phyloP scores from a whole-genome alignment of 2,888 invertebrate species.

The Hedya salicella region DNA sequence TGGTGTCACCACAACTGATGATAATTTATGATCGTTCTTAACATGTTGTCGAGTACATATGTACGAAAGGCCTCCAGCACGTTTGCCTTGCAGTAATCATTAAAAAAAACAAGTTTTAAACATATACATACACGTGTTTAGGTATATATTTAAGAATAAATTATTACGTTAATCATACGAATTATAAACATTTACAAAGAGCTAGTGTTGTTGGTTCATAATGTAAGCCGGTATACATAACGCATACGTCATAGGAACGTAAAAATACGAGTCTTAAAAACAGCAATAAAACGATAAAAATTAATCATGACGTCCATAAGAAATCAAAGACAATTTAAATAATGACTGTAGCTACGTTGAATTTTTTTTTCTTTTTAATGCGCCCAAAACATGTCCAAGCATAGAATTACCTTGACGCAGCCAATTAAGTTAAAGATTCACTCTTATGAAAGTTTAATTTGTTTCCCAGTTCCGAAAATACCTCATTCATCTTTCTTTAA shows the following conservation, averaged over 20 bases:
- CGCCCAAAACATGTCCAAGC: too few species aligned
- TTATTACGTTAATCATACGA: slow-evolving; percentile 20
- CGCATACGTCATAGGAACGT: background rate
- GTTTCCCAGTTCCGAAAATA: slow-evolving; percentile 27
- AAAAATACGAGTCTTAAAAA: slow-evolving; percentile 4
- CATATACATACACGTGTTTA: slow-evolving; percentile 1
- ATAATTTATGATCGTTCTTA: slow-evolving; percentile 24
- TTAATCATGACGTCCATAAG: too few species aligned
- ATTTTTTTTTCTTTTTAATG: too few species aligned
- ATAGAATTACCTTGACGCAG: background rate
- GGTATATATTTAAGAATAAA: slow-evolving; percentile 9
- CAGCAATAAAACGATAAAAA: background rate
- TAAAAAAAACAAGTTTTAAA: slow-evolving; percentile 34
- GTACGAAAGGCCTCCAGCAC: slow-evolving; percentile 29
- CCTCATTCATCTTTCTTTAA: slow-evolving; percentile 32
- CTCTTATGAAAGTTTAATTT: slow-evolving; percentile 13
- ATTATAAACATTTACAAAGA: slow-evolving; percentile 15
- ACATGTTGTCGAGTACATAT: slow-evolving; percentile 15
- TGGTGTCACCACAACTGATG: background rate
- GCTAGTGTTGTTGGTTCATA: background rate
- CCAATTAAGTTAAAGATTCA: slow-evolving; percentile 6
- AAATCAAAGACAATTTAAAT: too few species aligned
- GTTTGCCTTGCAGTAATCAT: slow-evolving; percentile 40
- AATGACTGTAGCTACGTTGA: too few species aligned
- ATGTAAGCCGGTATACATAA: background rate